These are phyloP conservation scores for Lasiurus cinereus DNA, from an alignment of 2,113 vertebrate genomes.

Conservation along the genomic window DNA sequence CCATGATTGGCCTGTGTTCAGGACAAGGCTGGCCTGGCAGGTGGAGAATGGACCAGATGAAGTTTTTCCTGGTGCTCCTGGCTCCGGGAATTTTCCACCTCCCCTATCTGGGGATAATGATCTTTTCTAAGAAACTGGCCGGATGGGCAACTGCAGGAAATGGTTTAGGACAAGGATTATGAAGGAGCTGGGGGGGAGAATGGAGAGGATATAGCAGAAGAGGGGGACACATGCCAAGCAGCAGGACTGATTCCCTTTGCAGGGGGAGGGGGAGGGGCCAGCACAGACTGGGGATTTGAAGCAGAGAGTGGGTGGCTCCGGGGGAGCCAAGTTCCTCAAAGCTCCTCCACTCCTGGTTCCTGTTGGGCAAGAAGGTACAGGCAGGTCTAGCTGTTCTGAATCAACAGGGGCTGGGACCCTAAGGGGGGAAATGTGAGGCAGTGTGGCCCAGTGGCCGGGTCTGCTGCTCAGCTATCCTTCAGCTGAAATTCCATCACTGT, in stretches of 20 bases:
- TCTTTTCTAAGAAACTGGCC: slow-evolving; percentile 79
- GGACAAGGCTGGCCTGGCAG: neutral
- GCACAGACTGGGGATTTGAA: neutral
- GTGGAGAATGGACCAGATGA: slow-evolving; percentile 6
- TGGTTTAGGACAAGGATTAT: slow-evolving; percentile 70
- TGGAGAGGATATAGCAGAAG: slow-evolving; percentile 60
- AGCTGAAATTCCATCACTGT: neutral
- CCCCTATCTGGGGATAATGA: slow-evolving; percentile 70
- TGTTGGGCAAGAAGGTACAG: neutral
- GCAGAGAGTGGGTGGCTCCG: neutral
- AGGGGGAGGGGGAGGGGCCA: neutral
- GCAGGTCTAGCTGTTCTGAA: neutral
- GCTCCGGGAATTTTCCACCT: slow-evolving; percentile 48
- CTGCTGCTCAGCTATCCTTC: neutral
- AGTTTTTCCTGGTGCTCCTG: slow-evolving; percentile 64
- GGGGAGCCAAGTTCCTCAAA: neutral
- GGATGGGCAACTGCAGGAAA: slow-evolving; percentile 77
- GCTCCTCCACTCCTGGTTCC: neutral
- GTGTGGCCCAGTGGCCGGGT: neutral
- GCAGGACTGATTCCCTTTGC: slow-evolving; percentile 45
- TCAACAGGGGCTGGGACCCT: neutral
- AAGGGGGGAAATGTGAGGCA: neutral
- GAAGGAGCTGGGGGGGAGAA: slow-evolving; percentile 73
- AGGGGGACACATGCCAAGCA: slow-evolving; percentile 49
- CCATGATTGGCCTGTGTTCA: neutral